Conservation (phyloP, 2,113 vertebrate species). For the Psettodes erumei region DNA sequence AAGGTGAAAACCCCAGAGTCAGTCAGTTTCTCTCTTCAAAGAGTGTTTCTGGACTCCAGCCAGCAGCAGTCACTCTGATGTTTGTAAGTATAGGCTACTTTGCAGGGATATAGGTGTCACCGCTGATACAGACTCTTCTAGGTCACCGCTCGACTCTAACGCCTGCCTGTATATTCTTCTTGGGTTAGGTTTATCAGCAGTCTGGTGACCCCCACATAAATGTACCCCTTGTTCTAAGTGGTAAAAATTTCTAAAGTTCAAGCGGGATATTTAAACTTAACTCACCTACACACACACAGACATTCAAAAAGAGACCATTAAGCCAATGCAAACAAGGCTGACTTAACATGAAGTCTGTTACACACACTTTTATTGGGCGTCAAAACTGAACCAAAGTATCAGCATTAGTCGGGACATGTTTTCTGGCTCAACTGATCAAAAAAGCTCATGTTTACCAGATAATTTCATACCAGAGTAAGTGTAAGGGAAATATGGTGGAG, state of each 20-base stretch:
- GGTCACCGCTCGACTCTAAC: not conserved
- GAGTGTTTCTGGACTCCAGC: conserved; percentile 36
- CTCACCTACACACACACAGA: not conserved
- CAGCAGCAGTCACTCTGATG: conserved; percentile 31
- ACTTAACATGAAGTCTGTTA: not conserved
- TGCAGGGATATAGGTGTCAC: conserved; percentile 6
- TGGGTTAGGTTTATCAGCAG: not conserved
- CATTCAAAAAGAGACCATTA: not conserved
- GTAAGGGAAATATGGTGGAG: not conserved
- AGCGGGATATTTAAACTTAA: not conserved
- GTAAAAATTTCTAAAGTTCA: not conserved
- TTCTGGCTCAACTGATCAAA: not conserved
- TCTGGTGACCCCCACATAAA: not conserved
- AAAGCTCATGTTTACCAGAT: not conserved
- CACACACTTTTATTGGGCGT: not conserved
- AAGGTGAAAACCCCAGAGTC: not conserved
- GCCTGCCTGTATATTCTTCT: not conserved
- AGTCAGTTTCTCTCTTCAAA: conserved; percentile 16
- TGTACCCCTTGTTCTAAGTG: not conserved
- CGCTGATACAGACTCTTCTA: conserved; percentile 24
- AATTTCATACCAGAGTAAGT: not conserved
- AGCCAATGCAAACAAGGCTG: not conserved
- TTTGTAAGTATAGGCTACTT: conserved; percentile 28
- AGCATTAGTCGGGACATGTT: conserved; percentile 11
- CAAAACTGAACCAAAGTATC: conserved; percentile 1